These are phyloP conservation scores for Drosophila persimilis DNA, from an alignment of 1,140 invertebrate genomes.

Conservation along the genomic window DNA sequence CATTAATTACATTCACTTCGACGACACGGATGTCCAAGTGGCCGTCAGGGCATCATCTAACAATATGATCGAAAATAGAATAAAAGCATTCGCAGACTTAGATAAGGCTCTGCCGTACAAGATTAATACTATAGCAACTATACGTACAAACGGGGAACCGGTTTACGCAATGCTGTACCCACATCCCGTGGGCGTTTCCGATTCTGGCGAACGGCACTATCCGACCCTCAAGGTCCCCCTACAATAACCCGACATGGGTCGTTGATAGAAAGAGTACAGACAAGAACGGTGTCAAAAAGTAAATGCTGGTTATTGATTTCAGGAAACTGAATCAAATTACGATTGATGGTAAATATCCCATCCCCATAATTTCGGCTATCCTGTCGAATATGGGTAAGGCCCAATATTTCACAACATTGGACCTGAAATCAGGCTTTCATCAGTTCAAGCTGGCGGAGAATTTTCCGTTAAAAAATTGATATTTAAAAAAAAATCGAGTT, in stretches of 20 bases:
- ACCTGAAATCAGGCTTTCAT: no score
- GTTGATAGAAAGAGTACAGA: slow-evolving; percentile 5
- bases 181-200: slow-evolving; percentile 2
- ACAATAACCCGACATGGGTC: slow-evolving; percentile 2
- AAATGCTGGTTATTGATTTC: slow-evolving; percentile 15
- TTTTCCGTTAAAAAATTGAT: no score
- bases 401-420: background rate
- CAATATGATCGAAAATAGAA: no score
- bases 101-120: background rate
- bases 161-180: background rate
- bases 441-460: no score
- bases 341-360: slow-evolving; percentile 13
- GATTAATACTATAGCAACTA: background rate
- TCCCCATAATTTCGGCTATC: slow-evolving; percentile 8
- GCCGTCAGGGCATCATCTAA: no score
- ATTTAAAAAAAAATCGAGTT: no score
- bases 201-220: slow-evolving; percentile 4
- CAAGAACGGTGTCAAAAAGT: background rate
- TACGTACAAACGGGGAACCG: background rate
- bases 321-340: slow-evolving; percentile 7
- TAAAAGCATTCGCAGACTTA: no score
- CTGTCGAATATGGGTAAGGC: slow-evolving; percentile 14
- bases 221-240: slow-evolving; percentile 7
- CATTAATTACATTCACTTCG: no score
- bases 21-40: no score